A percentile compares a stretch with the other conserved stretches of the same genome.
Evolutionary conservation across 23 tunicate genomes (phyloP).

Genomic region (Aplidium turbinatum): DNA sequence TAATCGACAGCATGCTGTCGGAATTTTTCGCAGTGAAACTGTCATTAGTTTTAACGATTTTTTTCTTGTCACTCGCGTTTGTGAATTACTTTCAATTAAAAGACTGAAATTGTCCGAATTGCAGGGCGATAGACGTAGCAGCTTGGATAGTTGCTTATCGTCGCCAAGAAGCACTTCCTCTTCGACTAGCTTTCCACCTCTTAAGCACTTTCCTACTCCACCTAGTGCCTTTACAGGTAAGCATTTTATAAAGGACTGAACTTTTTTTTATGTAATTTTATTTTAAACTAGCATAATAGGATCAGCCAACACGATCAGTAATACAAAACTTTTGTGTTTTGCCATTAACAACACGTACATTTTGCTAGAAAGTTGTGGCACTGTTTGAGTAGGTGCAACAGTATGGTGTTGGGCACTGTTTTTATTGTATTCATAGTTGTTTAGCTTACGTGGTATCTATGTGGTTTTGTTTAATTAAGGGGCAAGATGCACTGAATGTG

Average conservation of each 20-base stretch:
- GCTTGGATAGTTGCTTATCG: conserved; percentile 37
- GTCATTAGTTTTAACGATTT: neutral
- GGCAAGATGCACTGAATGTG: too few relatives aligned
- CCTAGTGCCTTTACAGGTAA: conserved; percentile 23
- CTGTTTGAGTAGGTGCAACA: too few relatives aligned
- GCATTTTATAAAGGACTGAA: neutral
- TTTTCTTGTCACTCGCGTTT: neutral
- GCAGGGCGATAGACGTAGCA: conserved; percentile 22
- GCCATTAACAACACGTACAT: too few relatives aligned
- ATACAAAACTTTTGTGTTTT: too few relatives aligned
- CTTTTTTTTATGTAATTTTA: neutral
- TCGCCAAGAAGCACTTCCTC: conserved; percentile 26
- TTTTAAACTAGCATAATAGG: neutral
- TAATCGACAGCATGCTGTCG: too few relatives aligned
- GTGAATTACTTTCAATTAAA: neutral
- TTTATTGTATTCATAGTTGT: too few relatives aligned
- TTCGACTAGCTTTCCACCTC: conserved; percentile 9
- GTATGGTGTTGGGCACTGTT: too few relatives aligned
- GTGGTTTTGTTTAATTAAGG: too few relatives aligned
- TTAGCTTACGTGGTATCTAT: too few relatives aligned
- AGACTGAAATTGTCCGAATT: neutral
- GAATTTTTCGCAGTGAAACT: too few relatives aligned
- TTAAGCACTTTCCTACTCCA: conserved; percentile 27
- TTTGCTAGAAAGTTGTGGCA: too few relatives aligned
- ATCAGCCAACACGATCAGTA: too few relatives aligned